Conservation (phyloP, 2,113 vertebrate species). For the Camelus dromedarius region DNA sequence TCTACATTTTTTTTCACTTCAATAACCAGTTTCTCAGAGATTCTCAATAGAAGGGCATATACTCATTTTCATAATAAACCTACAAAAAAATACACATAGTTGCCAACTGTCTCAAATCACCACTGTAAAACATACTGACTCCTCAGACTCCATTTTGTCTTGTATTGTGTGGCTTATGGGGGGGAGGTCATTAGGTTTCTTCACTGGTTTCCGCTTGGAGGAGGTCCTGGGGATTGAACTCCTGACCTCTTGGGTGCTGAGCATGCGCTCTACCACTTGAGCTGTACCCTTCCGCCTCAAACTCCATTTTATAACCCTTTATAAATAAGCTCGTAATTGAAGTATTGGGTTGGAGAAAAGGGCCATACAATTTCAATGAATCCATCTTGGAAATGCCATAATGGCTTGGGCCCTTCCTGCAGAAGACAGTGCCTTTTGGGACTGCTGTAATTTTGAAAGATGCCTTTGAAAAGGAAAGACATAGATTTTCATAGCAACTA, state of each 20-base stretch:
- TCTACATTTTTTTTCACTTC: not conserved
- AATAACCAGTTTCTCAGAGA: not conserved
- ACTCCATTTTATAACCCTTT: not conserved
- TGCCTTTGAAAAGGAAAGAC: constrained; percentile 38
- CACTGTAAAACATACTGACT: constrained; percentile 30
- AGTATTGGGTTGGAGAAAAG: not conserved
- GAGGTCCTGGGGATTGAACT: no score
- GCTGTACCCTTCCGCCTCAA: not conserved
- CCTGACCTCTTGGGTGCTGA: no score
- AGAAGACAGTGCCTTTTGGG: not conserved
- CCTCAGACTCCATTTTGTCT: not conserved
- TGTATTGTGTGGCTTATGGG: no score
- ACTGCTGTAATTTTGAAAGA: constrained; percentile 56
- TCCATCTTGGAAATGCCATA: constrained; percentile 4
- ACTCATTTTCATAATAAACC: constrained; percentile 3
- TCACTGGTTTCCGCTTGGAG: no score
- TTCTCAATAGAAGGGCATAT: not conserved
- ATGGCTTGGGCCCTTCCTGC: not conserved
- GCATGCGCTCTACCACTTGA: no score
- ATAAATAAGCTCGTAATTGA: constrained; percentile 33
- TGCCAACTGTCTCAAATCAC: not conserved
- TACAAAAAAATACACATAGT: not conserved
- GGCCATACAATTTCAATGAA: constrained; percentile 12
- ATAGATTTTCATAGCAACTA: constrained; percentile 44
- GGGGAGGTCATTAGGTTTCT: no score